Conservation (phyloP, 2,888 invertebrate species). For the Venusia cambrica region DNA sequence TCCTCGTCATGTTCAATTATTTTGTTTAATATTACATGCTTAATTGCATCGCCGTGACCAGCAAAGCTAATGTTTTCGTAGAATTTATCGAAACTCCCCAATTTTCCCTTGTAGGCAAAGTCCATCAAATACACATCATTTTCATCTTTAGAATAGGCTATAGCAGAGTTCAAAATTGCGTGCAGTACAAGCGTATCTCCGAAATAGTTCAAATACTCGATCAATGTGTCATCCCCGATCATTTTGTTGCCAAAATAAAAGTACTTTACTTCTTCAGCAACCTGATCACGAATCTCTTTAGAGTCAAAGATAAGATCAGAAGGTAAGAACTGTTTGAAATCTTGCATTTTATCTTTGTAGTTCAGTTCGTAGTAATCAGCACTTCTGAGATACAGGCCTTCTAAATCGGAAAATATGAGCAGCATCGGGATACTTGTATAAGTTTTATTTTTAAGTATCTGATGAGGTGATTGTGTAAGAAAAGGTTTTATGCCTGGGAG, state of each 20-base stretch:
- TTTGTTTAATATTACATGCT: conserved; percentile 34
- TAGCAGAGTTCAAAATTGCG: conserved; percentile 33
- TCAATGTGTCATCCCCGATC: conserved; percentile 28
- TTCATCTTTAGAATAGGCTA: conserved; percentile 26
- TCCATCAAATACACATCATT: conserved; percentile 40
- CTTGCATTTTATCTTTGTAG: conserved; percentile 37
- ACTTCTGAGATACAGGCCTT: conserved; percentile 39
- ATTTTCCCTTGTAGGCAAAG: conserved; percentile 38
- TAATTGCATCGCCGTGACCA: conserved; percentile 40
- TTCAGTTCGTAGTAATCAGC: conserved; percentile 33
- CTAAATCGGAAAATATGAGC: conserved; percentile 34
- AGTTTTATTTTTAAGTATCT: conserved; percentile 27
- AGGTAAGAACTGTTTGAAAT: conserved; percentile 38
- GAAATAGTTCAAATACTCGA: conserved; percentile 37
- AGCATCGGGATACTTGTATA: conserved; percentile 37
- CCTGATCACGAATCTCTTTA: conserved; percentile 24
- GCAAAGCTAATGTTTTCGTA: conserved; percentile 31
- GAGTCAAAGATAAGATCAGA: conserved; percentile 38
- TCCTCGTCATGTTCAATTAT: conserved; percentile 22
- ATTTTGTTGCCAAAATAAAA: conserved; percentile 39
- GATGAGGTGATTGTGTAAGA: conserved; percentile 29
- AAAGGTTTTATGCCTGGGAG: conserved; percentile 26
- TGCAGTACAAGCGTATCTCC: conserved; percentile 37
- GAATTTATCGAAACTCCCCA: conserved; percentile 32
- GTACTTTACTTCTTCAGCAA: conserved; percentile 30